Base-by-base conservation (phyloP, 2,113 vertebrate species). In the Benthochromis sp. region DNA sequence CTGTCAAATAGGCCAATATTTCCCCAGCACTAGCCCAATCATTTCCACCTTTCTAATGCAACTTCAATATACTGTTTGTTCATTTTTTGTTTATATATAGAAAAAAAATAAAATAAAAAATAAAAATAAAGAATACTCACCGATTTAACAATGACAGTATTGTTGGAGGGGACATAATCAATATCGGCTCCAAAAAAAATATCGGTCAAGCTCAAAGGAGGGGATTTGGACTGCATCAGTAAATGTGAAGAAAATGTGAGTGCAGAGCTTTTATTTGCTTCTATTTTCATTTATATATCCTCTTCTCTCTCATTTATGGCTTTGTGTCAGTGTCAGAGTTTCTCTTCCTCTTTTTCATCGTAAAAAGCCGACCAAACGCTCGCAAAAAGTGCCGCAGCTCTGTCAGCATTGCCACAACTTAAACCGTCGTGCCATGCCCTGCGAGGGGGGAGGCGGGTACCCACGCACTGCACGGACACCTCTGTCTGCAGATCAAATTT, bases 401-500 rank as follows among this genome's bases (percentile, higher is more conserved):
- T 36, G 16, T 73, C 21, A 59, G 54, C 78, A 5, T 21, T 47
- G 43, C 53, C 53, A 16, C 81, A 14, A 17, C 53, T 13, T 7
- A 21, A 69, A 13, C 45, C 55, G 9, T 59, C 55, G 9, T 50
- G 61, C 69, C 85, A 34, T 86, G 73, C 34, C 52, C 84, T 11
- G 71, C 27, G 34, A 84, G 71, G 69, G 6, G 19, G 54, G 81
- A 92, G 91, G 88, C 40, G 92, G 89, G 84, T 80, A 17, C 73
- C 43, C 81, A 24, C 83, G 27, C 82, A 54, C 45, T 54, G 84
- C 83, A 55, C 9, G 66, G 57, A 84, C 90, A 92, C 93, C 87
- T 88, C 92, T 82, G 88, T 89, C 92, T 84, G 88, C 85, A 92
- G 92, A 94, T 95, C 94, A 91, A 5, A 92, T 95, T 95, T 95